phyloP scores from a whole-genome alignment of 2,888 invertebrate species.

The Belgica antarctica region DNA sequence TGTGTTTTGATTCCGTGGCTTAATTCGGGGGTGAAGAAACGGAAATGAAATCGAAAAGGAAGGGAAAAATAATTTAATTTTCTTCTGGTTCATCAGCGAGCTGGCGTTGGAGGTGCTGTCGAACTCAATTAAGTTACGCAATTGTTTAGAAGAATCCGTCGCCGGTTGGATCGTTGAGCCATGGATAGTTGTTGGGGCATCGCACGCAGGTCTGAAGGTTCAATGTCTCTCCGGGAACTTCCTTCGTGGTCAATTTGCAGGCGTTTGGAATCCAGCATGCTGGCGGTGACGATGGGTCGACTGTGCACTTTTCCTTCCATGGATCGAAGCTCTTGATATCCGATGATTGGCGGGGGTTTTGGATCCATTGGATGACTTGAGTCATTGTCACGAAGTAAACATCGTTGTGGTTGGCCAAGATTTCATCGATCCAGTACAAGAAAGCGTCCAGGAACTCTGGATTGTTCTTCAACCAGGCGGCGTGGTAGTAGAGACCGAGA shows the following conservation, averaged over 20 bases:
- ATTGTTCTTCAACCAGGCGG: slow-evolving; percentile 89
- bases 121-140: neutral
- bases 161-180: slow-evolving; percentile 79
- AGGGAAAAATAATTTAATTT: slow-evolving; percentile 25
- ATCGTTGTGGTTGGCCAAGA: slow-evolving; percentile 78
- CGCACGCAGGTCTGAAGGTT: slow-evolving; percentile 90
- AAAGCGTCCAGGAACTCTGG: slow-evolving; percentile 90
- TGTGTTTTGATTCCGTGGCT: slow-evolving; percentile 15
- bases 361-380: slow-evolving; percentile 95
- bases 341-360: slow-evolving; percentile 78
- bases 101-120: neutral
- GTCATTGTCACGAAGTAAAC: slow-evolving; percentile 95
- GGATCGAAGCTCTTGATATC: slow-evolving; percentile 90
- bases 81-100: neutral
- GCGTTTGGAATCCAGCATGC: slow-evolving; percentile 87
- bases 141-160: slow-evolving; percentile 70
- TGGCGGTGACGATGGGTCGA: slow-evolving; percentile 67
- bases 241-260: slow-evolving; percentile 88
- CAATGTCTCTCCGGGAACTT: slow-evolving; percentile 90
- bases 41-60: neutral
- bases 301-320: slow-evolving; percentile 90
- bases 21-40: neutral
- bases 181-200: slow-evolving; percentile 92
- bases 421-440: slow-evolving; percentile 90
- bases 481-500: slow-evolving; percentile 87